Evolutionary conservation across 2,888 invertebrate genomes (phyloP).

Genomic region (Tanytarsus gracilentus): DNA sequence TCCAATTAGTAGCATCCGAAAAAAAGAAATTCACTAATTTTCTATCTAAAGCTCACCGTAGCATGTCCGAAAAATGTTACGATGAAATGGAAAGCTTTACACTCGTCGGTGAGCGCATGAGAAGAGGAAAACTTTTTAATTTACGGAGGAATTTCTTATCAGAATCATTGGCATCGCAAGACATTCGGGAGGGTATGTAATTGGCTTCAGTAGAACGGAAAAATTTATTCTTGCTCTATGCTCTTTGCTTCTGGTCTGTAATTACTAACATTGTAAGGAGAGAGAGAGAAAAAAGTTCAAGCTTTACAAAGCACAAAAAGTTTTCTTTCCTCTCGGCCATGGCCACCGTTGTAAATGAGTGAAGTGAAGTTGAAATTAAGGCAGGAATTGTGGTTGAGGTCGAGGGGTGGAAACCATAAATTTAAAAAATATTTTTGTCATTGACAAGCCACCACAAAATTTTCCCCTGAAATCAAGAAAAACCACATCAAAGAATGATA

Average conservation of each 20-base stretch:
- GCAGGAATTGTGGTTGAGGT: too few relatives aligned
- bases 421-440: too few relatives aligned
- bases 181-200: conserved; percentile 15
- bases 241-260: background rate
- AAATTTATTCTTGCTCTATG: background rate
- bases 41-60: background rate
- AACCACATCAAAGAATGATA: too few relatives aligned
- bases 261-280: background rate
- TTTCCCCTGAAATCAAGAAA: background rate
- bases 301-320: background rate
- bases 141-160: conserved; percentile 16
- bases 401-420: too few relatives aligned
- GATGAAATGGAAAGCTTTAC: background rate
- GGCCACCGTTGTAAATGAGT: too few relatives aligned
- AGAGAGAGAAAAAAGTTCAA: background rate
- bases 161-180: conserved; percentile 18
- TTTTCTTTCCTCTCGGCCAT: background rate
- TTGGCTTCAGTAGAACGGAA: background rate
- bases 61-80: background rate
- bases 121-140: conserved; percentile 13
- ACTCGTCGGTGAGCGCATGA: background rate
- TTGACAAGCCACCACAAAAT: too few relatives aligned
- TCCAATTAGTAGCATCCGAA: background rate
- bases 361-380: too few relatives aligned
- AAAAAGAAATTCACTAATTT: background rate